These are phyloP conservation scores for Burhinus oedicnemus DNA, from an alignment of 2,113 vertebrate genomes.

Conservation along the genomic window DNA sequence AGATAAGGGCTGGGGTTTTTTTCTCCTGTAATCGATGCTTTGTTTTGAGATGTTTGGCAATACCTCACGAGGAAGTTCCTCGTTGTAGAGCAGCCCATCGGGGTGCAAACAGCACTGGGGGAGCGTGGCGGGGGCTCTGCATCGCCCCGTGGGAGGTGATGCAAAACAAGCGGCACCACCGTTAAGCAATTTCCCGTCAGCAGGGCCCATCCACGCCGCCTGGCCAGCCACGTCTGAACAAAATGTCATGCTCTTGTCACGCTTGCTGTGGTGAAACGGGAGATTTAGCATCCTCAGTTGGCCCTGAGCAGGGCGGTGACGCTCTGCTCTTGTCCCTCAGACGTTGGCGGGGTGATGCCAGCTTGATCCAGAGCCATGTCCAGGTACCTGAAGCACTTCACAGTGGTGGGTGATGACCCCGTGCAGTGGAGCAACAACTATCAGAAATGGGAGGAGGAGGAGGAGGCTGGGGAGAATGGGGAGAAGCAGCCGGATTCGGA, in stretches of 20 bases:
- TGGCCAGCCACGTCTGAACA: rapidly evolving
- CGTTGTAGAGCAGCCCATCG: rapidly evolving
- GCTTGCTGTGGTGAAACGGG: background rate
- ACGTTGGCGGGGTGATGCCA: background rate
- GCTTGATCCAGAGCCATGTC: conserved; percentile 79
- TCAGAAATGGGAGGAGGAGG: conserved; percentile 77
- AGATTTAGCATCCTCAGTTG: background rate
- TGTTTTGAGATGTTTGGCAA: conserved; percentile 2
- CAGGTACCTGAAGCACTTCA: conserved; percentile 88
- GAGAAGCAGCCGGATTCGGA: conserved; percentile 2
- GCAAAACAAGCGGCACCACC: conserved; percentile 9
- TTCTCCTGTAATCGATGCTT: background rate
- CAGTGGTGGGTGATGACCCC: conserved; percentile 85
- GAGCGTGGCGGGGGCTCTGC: rapidly evolving
- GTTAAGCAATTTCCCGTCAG: conserved; percentile 55
- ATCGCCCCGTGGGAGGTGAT: background rate
- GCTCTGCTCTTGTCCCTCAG: background rate
- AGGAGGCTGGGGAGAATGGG: conserved; percentile 68
- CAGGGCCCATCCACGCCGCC: rapidly evolving
- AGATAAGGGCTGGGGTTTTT: background rate
- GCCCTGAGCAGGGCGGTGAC: background rate
- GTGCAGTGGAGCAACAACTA: conserved; percentile 72
- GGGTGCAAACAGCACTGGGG: background rate
- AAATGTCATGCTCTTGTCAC: background rate
- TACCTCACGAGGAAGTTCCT: background rate